A percentile compares a stretch with the other conserved stretches of the same genome.
Evolutionary conservation across 2,113 vertebrate genomes (phyloP).

Genomic region (Sinocyclocheilus grahami): DNA sequence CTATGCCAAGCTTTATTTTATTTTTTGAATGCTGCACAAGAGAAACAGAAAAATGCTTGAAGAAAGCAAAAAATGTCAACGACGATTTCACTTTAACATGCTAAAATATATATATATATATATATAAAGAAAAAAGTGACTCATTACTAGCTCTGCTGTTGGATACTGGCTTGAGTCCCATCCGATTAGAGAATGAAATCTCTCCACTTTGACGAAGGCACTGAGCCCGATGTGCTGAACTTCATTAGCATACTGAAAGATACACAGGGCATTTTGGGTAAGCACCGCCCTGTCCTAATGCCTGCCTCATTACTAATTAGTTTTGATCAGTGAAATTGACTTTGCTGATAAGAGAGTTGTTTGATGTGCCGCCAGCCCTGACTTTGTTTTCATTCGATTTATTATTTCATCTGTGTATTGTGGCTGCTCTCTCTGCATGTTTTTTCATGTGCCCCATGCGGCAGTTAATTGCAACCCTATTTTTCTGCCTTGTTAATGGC

Average conservation of each 20-base stretch:
- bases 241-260: neutral
- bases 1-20: neutral
- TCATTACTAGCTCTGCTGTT: neutral
- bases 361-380: slow-evolving; percentile 38
- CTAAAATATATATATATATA: neutral
- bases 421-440: slow-evolving; percentile 3
- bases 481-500: slow-evolving; percentile 30
- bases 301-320: slow-evolving; percentile 44
- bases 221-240: slow-evolving; percentile 9
- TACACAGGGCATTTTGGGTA: neutral
- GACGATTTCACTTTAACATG: neutral
- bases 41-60: neutral
- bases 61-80: neutral
- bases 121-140: neutral
- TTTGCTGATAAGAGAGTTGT: slow-evolving; percentile 46
- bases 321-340: slow-evolving; percentile 48
- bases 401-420: slow-evolving; percentile 45
- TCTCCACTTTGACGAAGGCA: slow-evolving; percentile 16
- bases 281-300: slow-evolving; percentile 4
- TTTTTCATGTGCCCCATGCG: slow-evolving; percentile 5
- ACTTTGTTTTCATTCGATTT: slow-evolving; percentile 30
- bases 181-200: slow-evolving; percentile 38
- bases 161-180: slow-evolving; percentile 28
- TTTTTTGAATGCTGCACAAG: neutral
- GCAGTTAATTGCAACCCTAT: slow-evolving; percentile 37